Evolutionary conservation across 53 echinoderm and acorn worm species (phyloP).

Genomic region (Glandiceps talaboti): DNA sequence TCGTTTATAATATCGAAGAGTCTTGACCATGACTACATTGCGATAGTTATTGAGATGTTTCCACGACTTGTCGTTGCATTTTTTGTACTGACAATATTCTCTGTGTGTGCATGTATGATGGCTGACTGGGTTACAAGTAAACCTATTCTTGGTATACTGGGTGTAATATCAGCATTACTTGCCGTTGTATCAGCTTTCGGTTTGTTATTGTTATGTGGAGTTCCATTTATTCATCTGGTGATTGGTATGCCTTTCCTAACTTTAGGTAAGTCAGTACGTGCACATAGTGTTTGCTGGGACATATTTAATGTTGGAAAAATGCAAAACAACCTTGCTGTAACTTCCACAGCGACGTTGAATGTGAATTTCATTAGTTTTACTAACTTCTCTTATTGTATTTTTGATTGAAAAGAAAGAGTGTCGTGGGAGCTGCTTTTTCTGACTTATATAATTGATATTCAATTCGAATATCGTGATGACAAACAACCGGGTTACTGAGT

Average conservation of each 20-base stretch:
- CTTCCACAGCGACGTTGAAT: too few relatives aligned
- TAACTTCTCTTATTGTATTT: too few relatives aligned
- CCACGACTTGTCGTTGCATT: background rate
- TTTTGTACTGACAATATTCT: background rate
- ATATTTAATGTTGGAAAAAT: background rate
- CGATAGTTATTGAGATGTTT: background rate
- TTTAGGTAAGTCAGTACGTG: background rate
- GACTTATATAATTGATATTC: too few relatives aligned
- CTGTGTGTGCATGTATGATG: background rate
- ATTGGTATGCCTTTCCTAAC: constrained; percentile 3
- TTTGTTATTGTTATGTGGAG: background rate
- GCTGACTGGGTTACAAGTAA: constrained; percentile 3
- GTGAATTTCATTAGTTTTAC: too few relatives aligned
- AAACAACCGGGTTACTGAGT: too few relatives aligned
- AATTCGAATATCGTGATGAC: too few relatives aligned
- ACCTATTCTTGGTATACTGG: background rate
- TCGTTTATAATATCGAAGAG: background rate
- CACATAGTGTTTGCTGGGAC: background rate
- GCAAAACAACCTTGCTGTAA: background rate
- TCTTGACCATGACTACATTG: background rate
- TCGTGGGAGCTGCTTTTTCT: too few relatives aligned
- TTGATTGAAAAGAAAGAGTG: too few relatives aligned
- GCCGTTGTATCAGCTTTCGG: background rate
- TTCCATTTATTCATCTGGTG: background rate
- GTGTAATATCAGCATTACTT: background rate